Base-by-base conservation (phyloP, 2,888 invertebrate genomes). In the Hermaeophaga mercurialis region DNA sequence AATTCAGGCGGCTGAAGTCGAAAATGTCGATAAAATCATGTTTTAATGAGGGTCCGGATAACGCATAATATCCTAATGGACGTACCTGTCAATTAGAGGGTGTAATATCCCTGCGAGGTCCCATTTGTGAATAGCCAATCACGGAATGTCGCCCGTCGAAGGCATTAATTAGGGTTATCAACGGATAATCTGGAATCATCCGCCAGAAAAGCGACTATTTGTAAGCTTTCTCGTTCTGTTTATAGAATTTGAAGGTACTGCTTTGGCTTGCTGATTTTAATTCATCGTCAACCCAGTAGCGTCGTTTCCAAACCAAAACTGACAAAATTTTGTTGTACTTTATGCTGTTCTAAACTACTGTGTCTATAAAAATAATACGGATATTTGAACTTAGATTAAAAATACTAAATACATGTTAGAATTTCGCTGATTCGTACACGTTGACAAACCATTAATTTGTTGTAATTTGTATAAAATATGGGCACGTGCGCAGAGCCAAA, bases 1-100 rank as follows among this genome's bases (percentile, higher is more conserved):
- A n/a, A 12, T 1, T 43, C 18, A 1, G 9, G 6, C 19, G 9
- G 9, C 24, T 41, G 22, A 41, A 41, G 22, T 41, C 41, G 41
- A 41, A 41, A 41, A 22, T 24, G 41, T 41, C 41, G 43, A 43
- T 43, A 43, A 43, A 43, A 43, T 43, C 43, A 43, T 14, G 12
- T 43, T 43, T 43, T 43, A 43, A 43, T 43, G 43, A 43, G 43
- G 43, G 26, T 43, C 26, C 41, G 43, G 43, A 43, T 43, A 43
- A 24, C 43, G 15, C 43, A 43, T 43, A 43, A 43, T 43, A 43
- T 43, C 26, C 43, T 43, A 43, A 43, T 43, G 43, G 43, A 43
- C 43, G 43, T 43, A 12, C 3, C 43, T 43, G 43, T 43, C 43
- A 43, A 43, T 43, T 43, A 43, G 43, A 43, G 22, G 39, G 43